Base-by-base conservation (phyloP, 2,888 invertebrate species). In the Aphrophora alni region DNA sequence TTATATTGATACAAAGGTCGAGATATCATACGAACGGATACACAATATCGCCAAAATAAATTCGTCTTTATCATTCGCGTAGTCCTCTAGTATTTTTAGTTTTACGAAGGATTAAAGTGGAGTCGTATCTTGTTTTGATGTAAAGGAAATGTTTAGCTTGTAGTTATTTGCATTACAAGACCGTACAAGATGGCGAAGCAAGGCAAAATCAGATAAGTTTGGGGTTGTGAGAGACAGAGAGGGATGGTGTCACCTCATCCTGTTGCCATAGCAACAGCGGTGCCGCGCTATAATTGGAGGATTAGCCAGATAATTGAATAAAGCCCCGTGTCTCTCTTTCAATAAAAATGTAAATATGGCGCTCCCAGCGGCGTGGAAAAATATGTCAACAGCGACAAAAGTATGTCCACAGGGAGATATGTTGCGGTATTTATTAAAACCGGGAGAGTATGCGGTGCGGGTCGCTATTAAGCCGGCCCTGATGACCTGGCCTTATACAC, bases 251-350 rank as follows among this genome's bases (percentile, higher is more conserved):
- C 77, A 81, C 77, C 77, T 81, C 80, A 27, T 27, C 27, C 21
- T 25, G 81, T 78, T 75, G 78, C 71, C 33, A 81, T 81, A 75
- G 44, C 81, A 71, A 81, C 81, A 78, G 59, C 78, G 38, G 33
- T 70, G 27, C 51, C 71, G 38, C 68, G 78, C 81, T 81, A 81
- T 81, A 81, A 81, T 81, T 81, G 81, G 81, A 83, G 84, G 85
- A 85, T 85, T 85, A 85, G 84, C 82, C 82, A 84, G 85, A 85
- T 85, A 85, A 85, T 85, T 85, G 85, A 85, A 85, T 84, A 83
- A 82, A 83, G 82, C 77, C 80, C 71, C 38, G 71, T 73, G 72
- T 75, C 78, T 38, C 69, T 72, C 75, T 80, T 82, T 80, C 82
- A 80, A 82, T 82, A 82, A 82, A 82, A 82, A 82, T 82, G 82